Conservation (phyloP, 2,113 vertebrate genomes). For the Trogon melanurus region DNA sequence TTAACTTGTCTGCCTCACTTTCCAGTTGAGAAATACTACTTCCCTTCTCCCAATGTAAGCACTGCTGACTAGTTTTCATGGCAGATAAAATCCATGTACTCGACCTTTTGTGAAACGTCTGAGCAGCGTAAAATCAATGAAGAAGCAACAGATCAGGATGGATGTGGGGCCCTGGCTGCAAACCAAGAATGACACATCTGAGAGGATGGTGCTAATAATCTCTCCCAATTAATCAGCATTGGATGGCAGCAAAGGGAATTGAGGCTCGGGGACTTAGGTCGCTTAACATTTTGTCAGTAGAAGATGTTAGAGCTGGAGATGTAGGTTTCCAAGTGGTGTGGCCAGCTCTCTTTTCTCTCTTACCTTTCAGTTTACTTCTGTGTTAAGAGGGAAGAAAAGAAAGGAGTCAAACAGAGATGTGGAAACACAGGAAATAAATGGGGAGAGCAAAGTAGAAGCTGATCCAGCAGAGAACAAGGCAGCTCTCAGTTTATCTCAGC, state of each 20-base stretch:
- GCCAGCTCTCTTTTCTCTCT: not conserved
- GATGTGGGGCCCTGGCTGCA: not conserved
- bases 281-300: not conserved
- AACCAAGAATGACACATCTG: not conserved
- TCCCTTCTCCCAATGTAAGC: not conserved
- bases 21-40: not conserved
- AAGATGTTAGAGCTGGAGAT: not conserved
- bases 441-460: not conserved
- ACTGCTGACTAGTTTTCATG: not conserved
- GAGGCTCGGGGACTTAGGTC: not conserved
- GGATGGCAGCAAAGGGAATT: not conserved
- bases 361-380: constrained; percentile 82
- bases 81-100: not conserved
- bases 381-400: constrained; percentile 79
- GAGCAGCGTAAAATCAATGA: not conserved
- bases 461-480: not conserved
- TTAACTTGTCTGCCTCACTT: not conserved
- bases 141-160: not conserved
- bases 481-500: not conserved
- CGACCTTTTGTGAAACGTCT: not conserved
- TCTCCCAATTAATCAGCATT: not conserved
- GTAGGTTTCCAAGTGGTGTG: not conserved
- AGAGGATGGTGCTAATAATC: not conserved
- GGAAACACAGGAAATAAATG: not conserved
- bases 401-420: not conserved